Evolutionary conservation across 2,113 vertebrate species (phyloP), one percentile per base, ranked within the genome.

Genomic region (Gasterosteus nipponicus): DNA sequence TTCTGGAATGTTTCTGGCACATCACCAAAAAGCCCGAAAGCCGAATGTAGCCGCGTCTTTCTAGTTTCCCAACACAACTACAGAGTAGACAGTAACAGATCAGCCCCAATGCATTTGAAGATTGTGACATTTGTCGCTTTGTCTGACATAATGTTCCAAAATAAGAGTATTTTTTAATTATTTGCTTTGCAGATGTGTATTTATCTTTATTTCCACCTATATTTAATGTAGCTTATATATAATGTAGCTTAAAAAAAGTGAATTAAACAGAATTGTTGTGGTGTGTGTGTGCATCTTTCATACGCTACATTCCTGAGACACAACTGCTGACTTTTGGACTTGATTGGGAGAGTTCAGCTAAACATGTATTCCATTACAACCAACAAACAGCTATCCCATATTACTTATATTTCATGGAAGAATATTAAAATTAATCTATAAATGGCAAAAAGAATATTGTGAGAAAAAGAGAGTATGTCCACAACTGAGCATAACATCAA

Each of bases 1-100:
- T 86, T 64, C 61, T 67, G 75, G 64, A 73, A 74, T 67, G 44
- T 63, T 70, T 72, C 33, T 19, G 41, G 8, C 18, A 39, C 33
- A 53, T 14, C 44, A 72, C 14, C 67, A 58, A 5, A 39, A 31
- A 29, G 22, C 22, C 72, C 65, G 63, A 64, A 59, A 66, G 51
- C 63, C 54, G 49, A 58, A 69, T 26, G 69, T 51, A 35, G 14
- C 56, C 60, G 60, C 35, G 22, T 73, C 71, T 18, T 46, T 58
- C 9, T 71, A 3, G 8, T 22, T 31, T 16, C 42, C 31, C 7
- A 22, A 41, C 61, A n/a, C 29, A 58, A 16, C 29, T 6, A 0
- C 62, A 57, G 26, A 8, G 7, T 35, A 8, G 10, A 7, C 18
- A 35, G 31, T 9, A 5, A 14, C 7, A 53, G 31, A 16, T 38